These are phyloP conservation scores for Drosophila lini DNA, from an alignment of 1,140 invertebrate genomes.

Conservation along the genomic window DNA sequence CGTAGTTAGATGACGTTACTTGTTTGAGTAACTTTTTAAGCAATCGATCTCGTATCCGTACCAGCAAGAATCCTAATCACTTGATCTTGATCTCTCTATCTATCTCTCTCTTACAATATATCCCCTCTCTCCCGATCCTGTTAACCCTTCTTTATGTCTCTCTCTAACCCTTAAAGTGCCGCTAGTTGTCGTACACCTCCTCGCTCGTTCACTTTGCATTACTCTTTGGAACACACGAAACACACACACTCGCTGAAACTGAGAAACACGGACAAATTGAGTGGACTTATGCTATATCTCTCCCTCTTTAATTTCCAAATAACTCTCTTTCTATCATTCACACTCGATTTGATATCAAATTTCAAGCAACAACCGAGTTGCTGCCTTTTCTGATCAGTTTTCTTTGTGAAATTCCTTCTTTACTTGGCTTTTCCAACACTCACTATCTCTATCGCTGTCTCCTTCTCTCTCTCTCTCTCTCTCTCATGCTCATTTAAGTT, in stretches of 20 bases:
- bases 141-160: conserved; percentile 23
- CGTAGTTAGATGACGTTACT: conserved; percentile 51
- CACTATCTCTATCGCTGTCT: conserved; percentile 12
- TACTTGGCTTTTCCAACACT: conserved; percentile 18
- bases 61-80: conserved; percentile 48
- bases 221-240: conserved; percentile 23
- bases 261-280: conserved; percentile 23
- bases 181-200: conserved; percentile 57
- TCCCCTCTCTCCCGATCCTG: conserved; percentile 12
- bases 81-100: conserved; percentile 23
- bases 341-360: conserved; percentile 4
- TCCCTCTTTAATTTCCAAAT: conserved; percentile 2
- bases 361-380: conserved; percentile 19
- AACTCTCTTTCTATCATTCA: conserved; percentile 21
- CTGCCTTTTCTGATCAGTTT: conserved; percentile 9
- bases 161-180: conserved; percentile 20
- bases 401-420: conserved; percentile 1
- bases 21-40: conserved; percentile 51
- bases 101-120: conserved; percentile 18
- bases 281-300: conserved; percentile 23
- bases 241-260: conserved; percentile 7
- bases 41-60: conserved; percentile 50
- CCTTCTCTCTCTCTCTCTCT: conserved; percentile 9
- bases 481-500: conserved; percentile 46
- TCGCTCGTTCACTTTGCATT: conserved; percentile 51